Evolutionary conservation across 2,888 invertebrate species (phyloP), one percentile per base, ranked within the genome.

Genomic region (Drosophila neotestacea): DNA sequence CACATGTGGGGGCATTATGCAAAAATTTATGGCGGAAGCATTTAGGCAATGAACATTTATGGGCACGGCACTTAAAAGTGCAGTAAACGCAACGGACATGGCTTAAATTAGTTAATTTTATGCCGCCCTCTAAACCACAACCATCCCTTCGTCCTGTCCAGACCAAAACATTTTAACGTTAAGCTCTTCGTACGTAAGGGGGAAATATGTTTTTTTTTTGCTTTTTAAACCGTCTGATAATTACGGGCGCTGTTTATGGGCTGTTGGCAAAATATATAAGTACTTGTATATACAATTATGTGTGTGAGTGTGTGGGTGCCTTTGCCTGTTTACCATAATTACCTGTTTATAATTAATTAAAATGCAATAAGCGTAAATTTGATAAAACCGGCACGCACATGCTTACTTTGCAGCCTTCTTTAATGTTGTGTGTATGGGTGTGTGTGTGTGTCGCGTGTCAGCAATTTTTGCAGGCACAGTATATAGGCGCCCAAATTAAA

Each of bases 271-370:
- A 34, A 55, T 54, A 46, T 36, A 55, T 51, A 63, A 63, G 63
- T 39, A 56, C 52, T 50, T 58, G 38, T 50, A 41, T 30, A 56
- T 62, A 62, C 22, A 54, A 34, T 44, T n/a, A 39, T 54, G 28
- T 61, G 48, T 41, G 30, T 44, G 39, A 30, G 32, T 48, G 46
- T n/a, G 39, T 27, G 11, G 71, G 42, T 67, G 66, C 56, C 56
- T 66, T 77, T 55, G 71, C 66, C 74, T 84, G 85, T 75, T 87
- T 90, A 85, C 80, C 90, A 87, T 87, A 90, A 87, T 87, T 90
- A 90, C 86, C 90, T 84, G 86, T 87, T 87, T 87, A 90, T 90
- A 87, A 87, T 87, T 87, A 87, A 87, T 87, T 90, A 90, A 89
- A 90, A 89, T 86, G 89, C 89, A 87, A 90, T 90, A 85, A 90